Conservation (phyloP, 2,113 vertebrate species). For the Dolichotis patagonum region DNA sequence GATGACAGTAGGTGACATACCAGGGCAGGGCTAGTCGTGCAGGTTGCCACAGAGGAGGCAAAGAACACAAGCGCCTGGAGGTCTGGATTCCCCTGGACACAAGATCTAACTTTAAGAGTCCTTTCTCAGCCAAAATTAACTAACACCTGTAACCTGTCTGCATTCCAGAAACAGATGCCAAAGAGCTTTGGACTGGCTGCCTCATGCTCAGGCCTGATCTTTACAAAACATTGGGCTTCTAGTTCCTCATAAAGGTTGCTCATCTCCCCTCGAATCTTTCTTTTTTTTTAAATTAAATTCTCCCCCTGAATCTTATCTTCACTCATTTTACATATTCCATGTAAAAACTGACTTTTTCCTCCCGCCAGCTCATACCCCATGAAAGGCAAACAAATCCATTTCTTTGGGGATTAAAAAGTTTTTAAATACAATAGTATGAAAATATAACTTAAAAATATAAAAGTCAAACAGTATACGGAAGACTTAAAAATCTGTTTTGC, state of each 20-base stretch:
- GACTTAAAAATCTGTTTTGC: slow-evolving; percentile 88
- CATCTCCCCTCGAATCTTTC: slow-evolving; percentile 29
- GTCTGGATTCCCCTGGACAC: background rate
- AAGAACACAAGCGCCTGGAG: background rate
- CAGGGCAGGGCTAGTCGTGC: background rate
- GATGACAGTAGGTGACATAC: background rate
- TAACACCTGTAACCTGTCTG: background rate
- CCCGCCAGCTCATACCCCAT: slow-evolving; percentile 46
- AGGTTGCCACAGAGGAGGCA: background rate
- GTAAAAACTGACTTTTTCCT: slow-evolving; percentile 66
- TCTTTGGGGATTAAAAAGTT: slow-evolving; percentile 84
- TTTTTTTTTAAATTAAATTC: background rate
- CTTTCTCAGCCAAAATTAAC: background rate
- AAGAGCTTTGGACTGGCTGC: background rate
- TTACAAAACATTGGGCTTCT: background rate
- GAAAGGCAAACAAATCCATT: slow-evolving; percentile 76
- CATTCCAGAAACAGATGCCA: background rate
- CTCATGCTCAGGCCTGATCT: background rate
- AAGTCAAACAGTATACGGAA: slow-evolving; percentile 88
- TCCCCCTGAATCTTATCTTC: slow-evolving; percentile 24
- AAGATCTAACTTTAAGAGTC: background rate
- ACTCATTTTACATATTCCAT: slow-evolving; percentile 66
- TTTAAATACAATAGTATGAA: slow-evolving; percentile 91
- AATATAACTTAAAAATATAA: slow-evolving; percentile 93
- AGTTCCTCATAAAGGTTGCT: slow-evolving; percentile 60